phyloP scores from a whole-genome alignment of 2,797 vertebrate genomes.

The Phaenicophaeus curvirostris region DNA sequence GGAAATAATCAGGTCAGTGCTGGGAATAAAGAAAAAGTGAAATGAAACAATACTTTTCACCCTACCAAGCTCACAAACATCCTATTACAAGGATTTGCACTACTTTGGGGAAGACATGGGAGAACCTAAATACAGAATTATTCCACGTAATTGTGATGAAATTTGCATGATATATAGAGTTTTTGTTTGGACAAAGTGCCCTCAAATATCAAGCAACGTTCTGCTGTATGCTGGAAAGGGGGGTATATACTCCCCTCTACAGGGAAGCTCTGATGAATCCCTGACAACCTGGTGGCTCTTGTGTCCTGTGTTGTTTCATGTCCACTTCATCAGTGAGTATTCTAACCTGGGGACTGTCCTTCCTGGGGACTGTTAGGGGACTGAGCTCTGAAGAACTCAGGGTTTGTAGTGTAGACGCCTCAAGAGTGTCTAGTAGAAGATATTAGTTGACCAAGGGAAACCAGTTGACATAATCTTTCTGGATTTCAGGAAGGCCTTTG shows the following conservation, averaged over 20 bases:
- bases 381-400: neutral
- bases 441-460: no score
- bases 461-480: no score
- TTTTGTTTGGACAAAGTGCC: neutral
- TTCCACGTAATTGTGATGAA: neutral
- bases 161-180: neutral
- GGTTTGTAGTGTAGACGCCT: fast-evolving
- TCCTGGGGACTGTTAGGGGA: neutral
- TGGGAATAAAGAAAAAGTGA: neutral
- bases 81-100: no score
- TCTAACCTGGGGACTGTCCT: no score
- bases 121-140: no score
- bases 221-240: neutral
- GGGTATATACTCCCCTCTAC: neutral
- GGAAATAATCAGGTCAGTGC: neutral
- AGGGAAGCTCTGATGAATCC: neutral
- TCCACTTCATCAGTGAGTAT: no score
- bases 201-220: neutral
- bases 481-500: no score
- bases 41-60: neutral
- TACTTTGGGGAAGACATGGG: no score
- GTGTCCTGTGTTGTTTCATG: no score
- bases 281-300: neutral
- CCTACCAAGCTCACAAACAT: neutral
- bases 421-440: neutral